phyloP scores from a whole-genome alignment of 2,113 vertebrate species.

The Asarcornis scutulata region DNA sequence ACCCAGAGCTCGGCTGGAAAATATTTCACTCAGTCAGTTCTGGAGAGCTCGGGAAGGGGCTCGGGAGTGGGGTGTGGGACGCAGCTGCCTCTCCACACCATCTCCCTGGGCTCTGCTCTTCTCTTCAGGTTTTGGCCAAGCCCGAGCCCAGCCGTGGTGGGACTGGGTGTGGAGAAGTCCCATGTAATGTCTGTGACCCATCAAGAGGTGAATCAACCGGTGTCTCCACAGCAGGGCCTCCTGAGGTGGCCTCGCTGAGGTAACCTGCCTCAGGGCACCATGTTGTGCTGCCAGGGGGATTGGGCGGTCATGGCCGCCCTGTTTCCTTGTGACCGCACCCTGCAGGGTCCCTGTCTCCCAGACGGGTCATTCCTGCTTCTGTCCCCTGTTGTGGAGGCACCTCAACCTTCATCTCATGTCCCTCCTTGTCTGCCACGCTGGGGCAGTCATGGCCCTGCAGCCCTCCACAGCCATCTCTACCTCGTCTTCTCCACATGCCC shows the following conservation, averaged over 20 bases:
- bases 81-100: not conserved
- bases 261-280: accelerated
- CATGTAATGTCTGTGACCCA: accelerated
- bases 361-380: accelerated
- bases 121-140: not conserved
- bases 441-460: accelerated
- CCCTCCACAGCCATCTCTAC: not conserved
- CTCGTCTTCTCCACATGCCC: not conserved
- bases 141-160: not conserved
- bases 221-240: accelerated
- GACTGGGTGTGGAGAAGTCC: not conserved
- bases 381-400: accelerated
- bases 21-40: accelerated
- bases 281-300: not conserved
- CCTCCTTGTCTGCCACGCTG: not conserved
- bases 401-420: not conserved
- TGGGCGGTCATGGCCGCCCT: accelerated
- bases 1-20: no score
- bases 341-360: accelerated
- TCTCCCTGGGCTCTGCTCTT: not conserved
- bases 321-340: not conserved
- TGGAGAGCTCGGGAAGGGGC: not conserved
- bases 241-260: accelerated
- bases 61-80: accelerated
- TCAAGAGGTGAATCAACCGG: accelerated